Evolutionary conservation across 2,113 vertebrate genomes (phyloP).

Genomic region (Megaptera novaeangliae): DNA sequence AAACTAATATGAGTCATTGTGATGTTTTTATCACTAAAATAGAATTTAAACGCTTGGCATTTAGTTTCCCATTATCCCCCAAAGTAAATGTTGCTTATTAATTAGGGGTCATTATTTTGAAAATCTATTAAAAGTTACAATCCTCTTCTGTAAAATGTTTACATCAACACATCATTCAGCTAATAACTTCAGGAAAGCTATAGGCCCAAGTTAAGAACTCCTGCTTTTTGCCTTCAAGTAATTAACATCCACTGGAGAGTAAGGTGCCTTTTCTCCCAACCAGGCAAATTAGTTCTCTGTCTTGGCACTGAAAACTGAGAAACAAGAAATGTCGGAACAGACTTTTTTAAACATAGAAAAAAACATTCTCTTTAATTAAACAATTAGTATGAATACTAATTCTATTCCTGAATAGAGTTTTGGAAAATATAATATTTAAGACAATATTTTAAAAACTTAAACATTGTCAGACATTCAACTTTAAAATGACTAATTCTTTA

Average conservation of each 20-base stretch:
- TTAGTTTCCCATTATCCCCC: neutral
- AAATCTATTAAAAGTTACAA: neutral
- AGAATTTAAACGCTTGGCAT: neutral
- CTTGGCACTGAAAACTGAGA: neutral
- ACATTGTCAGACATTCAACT: neutral
- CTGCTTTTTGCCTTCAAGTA: neutral
- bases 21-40: constrained; percentile 33
- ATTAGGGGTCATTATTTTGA: neutral
- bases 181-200: neutral
- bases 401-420: neutral
- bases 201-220: neutral
- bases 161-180: neutral
- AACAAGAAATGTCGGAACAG: neutral
- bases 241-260: neutral
- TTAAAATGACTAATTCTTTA: neutral
- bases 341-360: neutral
- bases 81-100: neutral
- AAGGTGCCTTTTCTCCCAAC: neutral
- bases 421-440: neutral
- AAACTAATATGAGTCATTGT: neutral
- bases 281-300: neutral
- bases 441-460: neutral
- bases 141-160: neutral
- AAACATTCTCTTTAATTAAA: neutral
- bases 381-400: neutral